phyloP scores from a whole-genome alignment of 1,140 invertebrate genomes.

The Wiebesia pumilae region DNA sequence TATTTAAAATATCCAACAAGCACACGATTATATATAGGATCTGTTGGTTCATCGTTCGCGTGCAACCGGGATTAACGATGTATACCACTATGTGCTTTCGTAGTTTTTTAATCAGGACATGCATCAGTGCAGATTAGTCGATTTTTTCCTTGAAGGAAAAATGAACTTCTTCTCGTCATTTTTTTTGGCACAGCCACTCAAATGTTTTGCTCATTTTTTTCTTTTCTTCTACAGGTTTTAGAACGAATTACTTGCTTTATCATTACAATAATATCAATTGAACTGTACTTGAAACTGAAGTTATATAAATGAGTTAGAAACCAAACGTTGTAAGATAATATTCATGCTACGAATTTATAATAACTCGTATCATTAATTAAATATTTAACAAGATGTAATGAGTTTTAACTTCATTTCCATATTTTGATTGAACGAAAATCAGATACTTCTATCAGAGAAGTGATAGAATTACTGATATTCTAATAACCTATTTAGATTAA shows the following conservation, averaged over 20 bases:
- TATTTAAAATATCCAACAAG: background rate
- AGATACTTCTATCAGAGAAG: too few relatives aligned
- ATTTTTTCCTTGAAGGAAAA: background rate
- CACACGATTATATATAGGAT: background rate
- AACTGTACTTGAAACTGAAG: background rate
- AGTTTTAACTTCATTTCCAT: background rate
- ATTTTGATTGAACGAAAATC: background rate
- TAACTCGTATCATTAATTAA: background rate
- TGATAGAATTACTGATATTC: too few relatives aligned
- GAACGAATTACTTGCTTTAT: constrained; percentile 42
- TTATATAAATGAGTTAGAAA: background rate
- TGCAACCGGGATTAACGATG: background rate
- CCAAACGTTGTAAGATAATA: background rate
- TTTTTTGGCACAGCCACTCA: background rate
- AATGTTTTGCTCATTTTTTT: background rate
- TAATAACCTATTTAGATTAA: too few relatives aligned
- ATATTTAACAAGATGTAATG: background rate
- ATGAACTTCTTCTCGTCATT: background rate
- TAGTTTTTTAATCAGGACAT: background rate
- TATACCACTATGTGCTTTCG: background rate
- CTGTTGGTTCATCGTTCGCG: background rate
- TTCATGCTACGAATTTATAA: background rate
- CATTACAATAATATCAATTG: background rate
- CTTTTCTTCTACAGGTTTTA: background rate
- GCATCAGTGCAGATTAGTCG: background rate